Percentiles rank a stretch among this genome's conserved stretches.
phyloP scores from a whole-genome alignment of 1,140 invertebrate genomes.

The Caenorhabditis elegans region DNA sequence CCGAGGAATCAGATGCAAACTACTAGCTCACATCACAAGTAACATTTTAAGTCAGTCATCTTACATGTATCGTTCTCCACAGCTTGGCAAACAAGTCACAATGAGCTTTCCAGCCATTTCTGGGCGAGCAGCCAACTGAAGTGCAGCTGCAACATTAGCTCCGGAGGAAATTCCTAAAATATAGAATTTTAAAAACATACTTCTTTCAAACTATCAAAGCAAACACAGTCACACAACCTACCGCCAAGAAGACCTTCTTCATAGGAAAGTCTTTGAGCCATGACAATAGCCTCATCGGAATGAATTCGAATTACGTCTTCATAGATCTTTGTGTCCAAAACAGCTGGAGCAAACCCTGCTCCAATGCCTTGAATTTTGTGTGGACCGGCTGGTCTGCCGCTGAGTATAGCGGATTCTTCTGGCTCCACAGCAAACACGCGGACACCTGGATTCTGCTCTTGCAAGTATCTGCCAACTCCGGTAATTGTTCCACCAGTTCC shows the following conservation, averaged over 20 bases:
- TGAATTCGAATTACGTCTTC: constrained; percentile 58
- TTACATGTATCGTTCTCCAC: constrained; percentile 63
- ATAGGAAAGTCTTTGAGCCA: constrained; percentile 61
- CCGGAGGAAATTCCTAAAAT: constrained; percentile 62
- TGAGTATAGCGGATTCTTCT: constrained; percentile 58
- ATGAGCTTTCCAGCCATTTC: constrained; percentile 61
- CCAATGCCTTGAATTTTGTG: constrained; percentile 65
- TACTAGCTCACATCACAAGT: too few relatives aligned
- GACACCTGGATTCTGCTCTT: constrained; percentile 57
- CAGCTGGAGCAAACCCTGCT: constrained; percentile 57
- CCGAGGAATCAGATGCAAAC: too few relatives aligned
- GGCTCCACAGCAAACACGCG: constrained; percentile 60
- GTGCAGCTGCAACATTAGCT: constrained; percentile 59
- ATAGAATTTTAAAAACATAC: too few relatives aligned
- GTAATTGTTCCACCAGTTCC: constrained; percentile 65
- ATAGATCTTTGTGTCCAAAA: constrained; percentile 57
- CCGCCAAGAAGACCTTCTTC: constrained; percentile 65
- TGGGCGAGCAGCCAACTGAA: constrained; percentile 53
- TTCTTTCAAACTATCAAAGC: too few relatives aligned
- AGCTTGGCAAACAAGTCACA: constrained; percentile 64
- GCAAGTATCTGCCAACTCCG: constrained; percentile 56
- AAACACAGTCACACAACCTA: constrained; percentile 34
- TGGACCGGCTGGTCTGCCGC: constrained; percentile 51
- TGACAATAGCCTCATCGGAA: constrained; percentile 64
- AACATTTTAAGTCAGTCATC: too few relatives aligned